A percentile compares a stretch with the other conserved stretches of the same genome.
These are phyloP conservation scores for Elmis aenea DNA, from an alignment of 2,888 invertebrate genomes.

Conservation along the genomic window DNA sequence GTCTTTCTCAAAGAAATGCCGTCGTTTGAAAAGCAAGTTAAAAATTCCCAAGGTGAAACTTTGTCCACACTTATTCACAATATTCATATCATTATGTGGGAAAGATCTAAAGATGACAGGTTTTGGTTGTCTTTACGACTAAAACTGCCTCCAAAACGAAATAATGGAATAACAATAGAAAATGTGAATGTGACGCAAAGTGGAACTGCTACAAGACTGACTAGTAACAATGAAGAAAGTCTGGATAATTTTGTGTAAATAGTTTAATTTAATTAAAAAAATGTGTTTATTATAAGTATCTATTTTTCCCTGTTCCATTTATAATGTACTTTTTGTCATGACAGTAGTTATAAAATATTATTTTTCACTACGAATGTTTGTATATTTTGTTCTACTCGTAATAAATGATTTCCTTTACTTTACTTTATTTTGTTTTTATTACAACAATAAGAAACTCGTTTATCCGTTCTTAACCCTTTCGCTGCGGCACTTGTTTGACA, in stretches of 20 bases:
- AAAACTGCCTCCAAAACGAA: slow-evolving; percentile 54
- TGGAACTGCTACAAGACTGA: slow-evolving; percentile 31
- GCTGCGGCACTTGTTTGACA: no score
- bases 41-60: slow-evolving; percentile 49
- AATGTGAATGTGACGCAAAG: slow-evolving; percentile 16
- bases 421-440: no score
- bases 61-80: slow-evolving; percentile 48
- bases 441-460: no score
- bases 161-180: slow-evolving; percentile 12
- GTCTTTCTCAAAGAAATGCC: slow-evolving; percentile 47
- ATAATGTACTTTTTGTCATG: no score
- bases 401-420: no score
- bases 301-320: slow-evolving; percentile 11
- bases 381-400: no score
- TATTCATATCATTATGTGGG: slow-evolving; percentile 52
- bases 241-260: slow-evolving; percentile 39
- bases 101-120: slow-evolving; percentile 37
- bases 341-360: no score
- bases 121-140: slow-evolving; percentile 64
- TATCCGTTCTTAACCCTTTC: no score
- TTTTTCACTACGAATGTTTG: no score
- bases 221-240: slow-evolving; percentile 33
- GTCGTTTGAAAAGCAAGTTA: slow-evolving; percentile 35
- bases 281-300: slow-evolving; percentile 15
- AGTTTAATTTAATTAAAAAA: slow-evolving; percentile 19